A percentile compares a stretch with the other conserved stretches of the same genome.
phyloP scores from a whole-genome alignment of 2,888 invertebrate species.

The Synanthedon formicaeformis region DNA sequence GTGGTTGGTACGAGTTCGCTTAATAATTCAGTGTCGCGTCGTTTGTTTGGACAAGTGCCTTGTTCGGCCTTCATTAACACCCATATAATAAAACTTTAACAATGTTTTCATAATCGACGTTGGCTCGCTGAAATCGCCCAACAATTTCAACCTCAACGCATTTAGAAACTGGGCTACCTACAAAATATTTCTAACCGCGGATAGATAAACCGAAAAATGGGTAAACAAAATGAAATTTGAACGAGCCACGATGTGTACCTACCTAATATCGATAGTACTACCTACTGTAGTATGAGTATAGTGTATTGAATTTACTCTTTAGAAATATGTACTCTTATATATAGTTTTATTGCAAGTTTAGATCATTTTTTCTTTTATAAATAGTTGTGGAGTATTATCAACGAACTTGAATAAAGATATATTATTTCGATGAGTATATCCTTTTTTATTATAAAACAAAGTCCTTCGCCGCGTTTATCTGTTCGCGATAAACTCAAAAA shows the following conservation, averaged over 20 bases:
- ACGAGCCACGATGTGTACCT: not conserved
- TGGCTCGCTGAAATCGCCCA: conserved; percentile 32
- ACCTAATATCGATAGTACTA: too few species aligned
- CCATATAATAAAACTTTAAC: conserved; percentile 65
- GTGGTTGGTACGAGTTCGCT: conserved; percentile 31
- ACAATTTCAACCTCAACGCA: conserved; percentile 29
- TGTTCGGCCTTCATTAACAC: conserved; percentile 60
- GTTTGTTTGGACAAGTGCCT: conserved; percentile 64
- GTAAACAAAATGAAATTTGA: conserved; percentile 1
- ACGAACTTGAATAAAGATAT: too few species aligned
- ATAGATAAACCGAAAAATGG: not conserved
- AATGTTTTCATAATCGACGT: conserved; percentile 66
- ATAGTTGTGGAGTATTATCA: too few species aligned
- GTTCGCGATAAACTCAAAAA: too few species aligned
- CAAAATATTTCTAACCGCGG: conserved; percentile 14
- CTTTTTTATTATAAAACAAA: too few species aligned
- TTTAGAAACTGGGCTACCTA: conserved; percentile 54
- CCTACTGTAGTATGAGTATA: too few species aligned
- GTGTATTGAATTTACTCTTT: too few species aligned
- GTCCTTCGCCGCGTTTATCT: too few species aligned
- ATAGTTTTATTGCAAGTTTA: too few species aligned
- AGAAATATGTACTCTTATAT: too few species aligned
- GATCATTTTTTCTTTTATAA: too few species aligned
- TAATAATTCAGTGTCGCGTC: conserved; percentile 59
- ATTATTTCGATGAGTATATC: too few species aligned